Base-by-base conservation (phyloP, 92 coral and sea anemone species). In the Bergia puertoricense region DNA sequence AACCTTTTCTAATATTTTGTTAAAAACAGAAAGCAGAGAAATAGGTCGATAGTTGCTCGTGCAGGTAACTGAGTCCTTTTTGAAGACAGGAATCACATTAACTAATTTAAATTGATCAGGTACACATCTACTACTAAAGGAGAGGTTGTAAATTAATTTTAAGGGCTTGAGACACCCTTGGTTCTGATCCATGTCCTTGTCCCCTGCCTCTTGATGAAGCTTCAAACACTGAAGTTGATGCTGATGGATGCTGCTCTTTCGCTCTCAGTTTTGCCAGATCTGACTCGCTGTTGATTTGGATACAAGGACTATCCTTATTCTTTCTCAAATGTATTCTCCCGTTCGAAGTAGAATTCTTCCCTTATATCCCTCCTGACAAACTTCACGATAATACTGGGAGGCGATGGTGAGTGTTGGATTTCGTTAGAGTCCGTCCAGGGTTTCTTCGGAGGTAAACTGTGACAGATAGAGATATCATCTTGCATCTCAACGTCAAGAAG, bases 101-200 rank as follows among this genome's bases (percentile, higher is more conserved):
- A 82, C 88, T 46, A 67, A 48, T 69, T 89, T 89, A 41, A 89
- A 76, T 78, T 80, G 67, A 48, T 81, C 81, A 5, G 94, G 92
- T 40, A 92, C 90, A 67, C 54, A 13, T 6, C 94, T 89, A 80
- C 36, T 85, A 7, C 78, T 62, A 81, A 92, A 92, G 51, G 92
- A 92, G 66, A 37, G 59, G 77, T 89, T 89, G 85, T 43, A 92
- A 1, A 89, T 44, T 16, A 78, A 8, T 40, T 71, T 59, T 15
- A 91, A 23, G 8, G 87, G 93, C 15, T 10, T 54, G 59, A 54
- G 16, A 0, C 59, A 54, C 10, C 59, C 59, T 1, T 54, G 59
- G 59, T 16, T 11, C 59, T 54, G 59, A 54, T 9, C 59, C 90
- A 76, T 79, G 78, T 59, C 42, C n/a, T 83, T 83, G 87, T 39